A percentile compares a stretch with the other conserved stretches of the same genome.
These are phyloP conservation scores for Mythimna ferrago DNA, from an alignment of 2,888 invertebrate species.

Conservation along the genomic window DNA sequence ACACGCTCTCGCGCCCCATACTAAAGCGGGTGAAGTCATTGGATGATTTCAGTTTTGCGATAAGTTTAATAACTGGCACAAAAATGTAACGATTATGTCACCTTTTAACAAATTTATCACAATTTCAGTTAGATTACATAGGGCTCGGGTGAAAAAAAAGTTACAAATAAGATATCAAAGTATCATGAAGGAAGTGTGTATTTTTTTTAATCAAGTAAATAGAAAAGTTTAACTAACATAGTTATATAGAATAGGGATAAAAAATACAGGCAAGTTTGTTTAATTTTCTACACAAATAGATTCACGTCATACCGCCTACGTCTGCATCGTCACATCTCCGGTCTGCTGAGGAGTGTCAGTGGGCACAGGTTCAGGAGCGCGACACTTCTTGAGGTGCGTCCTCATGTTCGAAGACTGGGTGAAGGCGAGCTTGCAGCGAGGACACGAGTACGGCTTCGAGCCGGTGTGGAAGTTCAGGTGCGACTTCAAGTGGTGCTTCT, in stretches of 20 bases:
- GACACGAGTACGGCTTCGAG: constrained; percentile 93
- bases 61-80: too few relatives aligned
- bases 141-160: background rate
- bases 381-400: constrained; percentile 95
- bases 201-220: background rate
- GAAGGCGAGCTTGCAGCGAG: constrained; percentile 93
- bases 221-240: background rate
- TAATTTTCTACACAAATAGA: background rate
- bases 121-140: too few relatives aligned
- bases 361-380: constrained; percentile 63
- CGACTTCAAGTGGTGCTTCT: constrained; percentile 96
- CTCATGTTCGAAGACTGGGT: constrained; percentile 97
- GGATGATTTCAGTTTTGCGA: too few relatives aligned
- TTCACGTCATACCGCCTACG: background rate
- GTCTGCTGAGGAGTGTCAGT: constrained; percentile 20
- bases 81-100: too few relatives aligned
- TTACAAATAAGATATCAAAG: background rate
- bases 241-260: background rate
- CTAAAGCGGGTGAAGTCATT: too few relatives aligned
- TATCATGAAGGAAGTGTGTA: too few relatives aligned
- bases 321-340: constrained; percentile 1
- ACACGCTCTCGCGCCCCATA: too few relatives aligned
- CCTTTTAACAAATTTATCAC: too few relatives aligned
- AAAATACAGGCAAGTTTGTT: constrained; percentile 38
- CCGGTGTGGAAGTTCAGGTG: constrained; percentile 96